phyloP scores from a whole-genome alignment of 1,140 invertebrate genomes.

The Drosophila bocki region DNA sequence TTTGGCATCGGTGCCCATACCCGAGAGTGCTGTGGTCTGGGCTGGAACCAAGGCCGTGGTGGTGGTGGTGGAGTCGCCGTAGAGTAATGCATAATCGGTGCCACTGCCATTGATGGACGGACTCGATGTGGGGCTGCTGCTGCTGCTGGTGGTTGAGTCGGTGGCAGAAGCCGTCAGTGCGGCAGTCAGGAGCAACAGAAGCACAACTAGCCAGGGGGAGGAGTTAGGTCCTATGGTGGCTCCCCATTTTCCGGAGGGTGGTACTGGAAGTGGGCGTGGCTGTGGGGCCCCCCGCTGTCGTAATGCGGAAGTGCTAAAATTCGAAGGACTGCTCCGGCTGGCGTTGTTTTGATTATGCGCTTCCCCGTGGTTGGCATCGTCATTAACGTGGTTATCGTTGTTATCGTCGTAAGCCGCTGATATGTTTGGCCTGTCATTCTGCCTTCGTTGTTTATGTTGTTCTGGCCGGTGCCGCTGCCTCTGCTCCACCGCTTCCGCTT shows the following conservation, averaged over 20 bases:
- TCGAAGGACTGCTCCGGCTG: constrained; percentile 34
- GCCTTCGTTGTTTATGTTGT: constrained; percentile 59
- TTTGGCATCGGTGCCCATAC: constrained; percentile 9
- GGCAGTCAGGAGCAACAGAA: constrained; percentile 35
- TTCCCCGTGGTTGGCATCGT: constrained; percentile 20
- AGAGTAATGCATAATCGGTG: constrained; percentile 46
- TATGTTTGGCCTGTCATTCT: constrained; percentile 63
- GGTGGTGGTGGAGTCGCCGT: constrained; percentile 42
- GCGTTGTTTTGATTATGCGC: constrained; percentile 60
- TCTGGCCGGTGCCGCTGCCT: constrained; percentile 8
- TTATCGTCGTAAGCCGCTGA: constrained; percentile 63
- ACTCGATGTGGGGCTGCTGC: not conserved
- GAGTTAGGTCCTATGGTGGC: constrained; percentile 1
- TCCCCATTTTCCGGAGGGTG: not conserved
- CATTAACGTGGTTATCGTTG: constrained; percentile 57
- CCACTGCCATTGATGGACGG: constrained; percentile 27
- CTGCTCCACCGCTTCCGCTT: constrained; percentile 30
- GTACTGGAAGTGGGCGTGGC: not conserved
- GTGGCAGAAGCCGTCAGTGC: constrained; percentile 33
- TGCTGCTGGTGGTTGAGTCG: constrained; percentile 25
- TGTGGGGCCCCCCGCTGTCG: constrained; percentile 15
- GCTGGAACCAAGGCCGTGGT: constrained; percentile 11
- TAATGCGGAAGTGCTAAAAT: constrained; percentile 62
- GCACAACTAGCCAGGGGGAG: constrained; percentile 11
- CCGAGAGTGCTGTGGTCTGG: constrained; percentile 23